Evolutionary conservation across 2,797 vertebrate genomes (phyloP).

Genomic region (Myioborus melanocephalus): DNA sequence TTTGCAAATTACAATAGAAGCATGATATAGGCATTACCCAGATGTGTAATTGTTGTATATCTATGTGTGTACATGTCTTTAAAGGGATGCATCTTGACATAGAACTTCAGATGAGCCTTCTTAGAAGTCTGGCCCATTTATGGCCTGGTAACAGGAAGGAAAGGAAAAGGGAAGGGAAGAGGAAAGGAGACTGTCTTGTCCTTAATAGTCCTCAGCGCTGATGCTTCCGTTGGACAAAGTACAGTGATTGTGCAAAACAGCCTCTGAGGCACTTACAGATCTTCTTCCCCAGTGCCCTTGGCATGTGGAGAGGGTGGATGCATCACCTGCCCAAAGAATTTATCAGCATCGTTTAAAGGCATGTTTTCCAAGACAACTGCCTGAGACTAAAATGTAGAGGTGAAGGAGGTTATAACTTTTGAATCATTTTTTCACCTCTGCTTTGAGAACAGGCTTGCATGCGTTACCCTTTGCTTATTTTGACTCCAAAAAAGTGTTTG

Average conservation of each 20-base stretch:
- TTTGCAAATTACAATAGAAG: background rate
- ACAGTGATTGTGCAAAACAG: background rate
- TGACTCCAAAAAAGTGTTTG: background rate
- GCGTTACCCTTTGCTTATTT: background rate
- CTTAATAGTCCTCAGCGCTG: background rate
- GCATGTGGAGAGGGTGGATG: background rate
- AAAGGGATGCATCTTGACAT: background rate
- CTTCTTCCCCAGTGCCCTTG: background rate
- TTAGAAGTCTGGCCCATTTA: background rate
- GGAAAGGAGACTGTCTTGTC: background rate
- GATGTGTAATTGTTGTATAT: background rate
- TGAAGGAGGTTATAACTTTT: background rate
- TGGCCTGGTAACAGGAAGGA: background rate
- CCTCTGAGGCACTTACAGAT: background rate
- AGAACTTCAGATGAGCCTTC: background rate
- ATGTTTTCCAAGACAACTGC: constrained; percentile 2
- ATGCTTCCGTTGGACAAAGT: background rate
- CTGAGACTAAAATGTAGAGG: background rate
- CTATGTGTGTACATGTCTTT: background rate
- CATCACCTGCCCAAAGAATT: background rate
- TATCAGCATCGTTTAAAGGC: background rate
- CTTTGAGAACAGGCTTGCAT: background rate
- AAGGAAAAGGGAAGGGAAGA: too few relatives aligned
- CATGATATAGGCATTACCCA: background rate
- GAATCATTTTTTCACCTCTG: background rate